Base-by-base conservation (phyloP, 2,113 vertebrate genomes). In the Coracopsis vasa region DNA sequence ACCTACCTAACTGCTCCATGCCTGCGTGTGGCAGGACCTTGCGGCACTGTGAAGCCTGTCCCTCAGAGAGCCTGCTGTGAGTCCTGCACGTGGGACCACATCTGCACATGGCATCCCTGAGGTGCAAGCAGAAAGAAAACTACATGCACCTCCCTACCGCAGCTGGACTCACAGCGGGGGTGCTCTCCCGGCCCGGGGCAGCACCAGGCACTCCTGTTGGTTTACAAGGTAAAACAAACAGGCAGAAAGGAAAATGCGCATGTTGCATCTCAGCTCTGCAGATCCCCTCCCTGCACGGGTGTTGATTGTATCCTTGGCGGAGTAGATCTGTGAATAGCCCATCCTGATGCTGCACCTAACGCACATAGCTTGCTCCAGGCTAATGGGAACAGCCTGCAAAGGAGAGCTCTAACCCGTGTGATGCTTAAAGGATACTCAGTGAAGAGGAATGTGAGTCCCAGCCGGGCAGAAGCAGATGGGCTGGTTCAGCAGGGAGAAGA, bases 41-140 rank as follows among this genome's bases (percentile, higher is more conserved):
- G 24, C 1, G 0, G 54, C 67, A 16, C 8, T 33, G 31, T 1
- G 1, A 83, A 33, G 41, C 72, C 4, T 2, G 41, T 33, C 17
- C 41, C 60, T 35, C 23, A 23, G 29, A n/a, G 33, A 90, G 29
- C 61, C 54, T 80, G 53, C 41, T 19, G 21, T 1, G 14, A 37
- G 58, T 44, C 29, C 53, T 82, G 66, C 47, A 35, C 2, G 2
- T 18, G 33, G 53, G 44, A 72, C 62, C 11, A 2, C 17, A 31
- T 42, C 24, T 27, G 4, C 37, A 42, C 18, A 4, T 1, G 9
- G 20, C 4, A 9, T n/a, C 65, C 54, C 64, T 45, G 25, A 25
- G 17, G 25, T 9, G 11, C 0, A 0, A 64, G 35, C 83, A 71
- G 8, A 62, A 51, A 16, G 39, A 77, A 73, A 75, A 10, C 25